A percentile compares a stretch with the other conserved stretches of the same genome.
These are phyloP conservation scores for Chorisops tibialis DNA, from an alignment of 2,888 invertebrate species.

Conservation along the genomic window DNA sequence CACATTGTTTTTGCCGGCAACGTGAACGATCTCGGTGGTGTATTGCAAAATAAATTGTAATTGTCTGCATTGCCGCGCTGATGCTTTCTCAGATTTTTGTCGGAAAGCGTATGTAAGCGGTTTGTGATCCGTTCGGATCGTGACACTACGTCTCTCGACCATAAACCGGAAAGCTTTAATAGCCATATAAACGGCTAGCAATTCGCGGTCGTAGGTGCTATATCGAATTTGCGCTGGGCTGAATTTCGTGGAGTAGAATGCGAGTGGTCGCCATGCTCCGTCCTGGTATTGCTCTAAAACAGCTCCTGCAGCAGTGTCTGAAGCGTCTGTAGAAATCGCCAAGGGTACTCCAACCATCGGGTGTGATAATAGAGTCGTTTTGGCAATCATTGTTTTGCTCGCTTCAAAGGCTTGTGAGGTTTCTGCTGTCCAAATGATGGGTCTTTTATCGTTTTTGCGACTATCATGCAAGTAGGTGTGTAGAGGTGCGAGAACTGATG, in stretches of 20 bases:
- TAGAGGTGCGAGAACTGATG: not conserved
- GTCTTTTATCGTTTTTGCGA: not conserved
- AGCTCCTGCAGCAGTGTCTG: not conserved
- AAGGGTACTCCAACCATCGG: not conserved
- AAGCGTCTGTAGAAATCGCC: not conserved
- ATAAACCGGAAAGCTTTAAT: slow-evolving; percentile 37
- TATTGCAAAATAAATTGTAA: not conserved
- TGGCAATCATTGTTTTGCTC: not conserved
- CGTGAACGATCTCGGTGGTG: not conserved
- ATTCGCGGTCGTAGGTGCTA: slow-evolving; percentile 47
- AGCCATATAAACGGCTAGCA: slow-evolving; percentile 44
- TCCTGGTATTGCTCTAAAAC: not conserved
- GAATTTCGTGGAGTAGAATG: too few species aligned
- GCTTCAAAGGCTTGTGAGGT: not conserved
- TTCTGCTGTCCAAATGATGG: not conserved
- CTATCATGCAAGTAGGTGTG: not conserved
- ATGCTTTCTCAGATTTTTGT: slow-evolving; percentile 37
- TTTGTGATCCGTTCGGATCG: not conserved
- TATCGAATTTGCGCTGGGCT: too few species aligned
- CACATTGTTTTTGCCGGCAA: not conserved
- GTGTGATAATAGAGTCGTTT: not conserved
- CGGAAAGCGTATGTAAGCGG: slow-evolving; percentile 39
- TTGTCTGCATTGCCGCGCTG: slow-evolving; percentile 34
- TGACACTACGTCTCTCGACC: slow-evolving; percentile 14
- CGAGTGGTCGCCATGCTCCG: not conserved